phyloP scores from a whole-genome alignment of 1,140 invertebrate genomes.

The Brachionus sp. region DNA sequence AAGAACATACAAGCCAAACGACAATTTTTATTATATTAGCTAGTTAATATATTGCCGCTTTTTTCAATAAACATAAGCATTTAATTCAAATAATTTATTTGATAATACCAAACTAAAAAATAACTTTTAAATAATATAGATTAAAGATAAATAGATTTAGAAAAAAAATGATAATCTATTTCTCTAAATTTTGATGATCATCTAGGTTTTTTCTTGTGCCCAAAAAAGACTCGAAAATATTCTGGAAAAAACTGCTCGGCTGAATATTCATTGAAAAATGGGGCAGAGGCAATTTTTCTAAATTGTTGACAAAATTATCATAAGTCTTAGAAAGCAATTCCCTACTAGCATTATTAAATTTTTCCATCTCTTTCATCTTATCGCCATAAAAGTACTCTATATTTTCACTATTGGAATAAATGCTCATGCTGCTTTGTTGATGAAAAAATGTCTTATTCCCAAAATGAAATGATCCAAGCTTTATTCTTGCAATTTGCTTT shows the following conservation, averaged over 20 bases:
- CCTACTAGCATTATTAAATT: not conserved
- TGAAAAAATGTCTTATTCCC: not conserved
- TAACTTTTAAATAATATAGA: not conserved
- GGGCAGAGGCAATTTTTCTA: conserved; percentile 2
- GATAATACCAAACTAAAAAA: not conserved
- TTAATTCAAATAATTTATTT: not conserved
- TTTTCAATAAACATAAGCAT: not conserved
- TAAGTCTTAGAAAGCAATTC: not conserved
- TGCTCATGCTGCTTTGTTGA: not conserved
- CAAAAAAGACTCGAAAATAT: not conserved
- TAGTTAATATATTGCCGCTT: not conserved
- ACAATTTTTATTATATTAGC: not conserved
- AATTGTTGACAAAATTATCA: conserved; percentile 1
- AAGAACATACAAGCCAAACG: not conserved
- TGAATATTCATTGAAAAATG: conserved; percentile 9
- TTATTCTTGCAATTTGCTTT: conserved; percentile 7
- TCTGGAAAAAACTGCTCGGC: not conserved
- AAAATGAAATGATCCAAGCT: conserved; percentile 30
- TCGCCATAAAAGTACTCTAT: not conserved
- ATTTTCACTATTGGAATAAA: not conserved
- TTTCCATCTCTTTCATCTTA: not conserved
- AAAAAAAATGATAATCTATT: not conserved
- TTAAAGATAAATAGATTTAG: not conserved
- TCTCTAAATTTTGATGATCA: not conserved
- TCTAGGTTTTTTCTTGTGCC: not conserved